Percentiles rank a stretch among this genome's conserved stretches.
These are phyloP conservation scores for Syngnathus floridae DNA, from an alignment of 2,113 vertebrate species.

Conservation along the genomic window DNA sequence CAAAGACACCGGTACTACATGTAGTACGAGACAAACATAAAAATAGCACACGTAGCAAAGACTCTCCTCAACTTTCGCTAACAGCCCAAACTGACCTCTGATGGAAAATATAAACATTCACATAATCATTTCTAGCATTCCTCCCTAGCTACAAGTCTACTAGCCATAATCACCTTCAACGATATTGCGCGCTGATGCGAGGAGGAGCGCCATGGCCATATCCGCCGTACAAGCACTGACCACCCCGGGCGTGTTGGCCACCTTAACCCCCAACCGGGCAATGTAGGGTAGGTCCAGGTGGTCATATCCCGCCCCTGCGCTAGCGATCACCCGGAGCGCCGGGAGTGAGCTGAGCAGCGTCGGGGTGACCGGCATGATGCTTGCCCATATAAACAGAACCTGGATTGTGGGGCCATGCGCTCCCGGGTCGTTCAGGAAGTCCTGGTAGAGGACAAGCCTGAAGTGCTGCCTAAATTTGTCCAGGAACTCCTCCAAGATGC, in stretches of 20 bases:
- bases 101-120: too few relatives aligned
- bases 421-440: constrained; percentile 40
- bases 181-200: constrained; percentile 74
- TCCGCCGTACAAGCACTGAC: constrained; percentile 75
- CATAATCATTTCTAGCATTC: neutral
- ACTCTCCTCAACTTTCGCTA: too few relatives aligned
- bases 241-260: constrained; percentile 69
- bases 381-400: constrained; percentile 41
- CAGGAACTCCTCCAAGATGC: constrained; percentile 7
- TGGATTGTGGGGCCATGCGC: constrained; percentile 46
- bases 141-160: neutral
- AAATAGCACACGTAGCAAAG: too few relatives aligned
- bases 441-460: constrained; percentile 25
- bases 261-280: constrained; percentile 66
- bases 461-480: constrained; percentile 43
- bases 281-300: constrained; percentile 75
- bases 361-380: neutral
- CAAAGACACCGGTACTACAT: neutral
- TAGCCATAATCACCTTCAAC: constrained; percentile 35
- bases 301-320: constrained; percentile 71
- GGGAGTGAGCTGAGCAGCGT: constrained; percentile 56
- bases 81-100: too few relatives aligned
- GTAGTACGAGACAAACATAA: too few relatives aligned
- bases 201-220: constrained; percentile 73
- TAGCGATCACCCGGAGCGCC: constrained; percentile 70